Base-by-base conservation (phyloP, 2,113 vertebrate species). In the Xyrauchen texanus region DNA sequence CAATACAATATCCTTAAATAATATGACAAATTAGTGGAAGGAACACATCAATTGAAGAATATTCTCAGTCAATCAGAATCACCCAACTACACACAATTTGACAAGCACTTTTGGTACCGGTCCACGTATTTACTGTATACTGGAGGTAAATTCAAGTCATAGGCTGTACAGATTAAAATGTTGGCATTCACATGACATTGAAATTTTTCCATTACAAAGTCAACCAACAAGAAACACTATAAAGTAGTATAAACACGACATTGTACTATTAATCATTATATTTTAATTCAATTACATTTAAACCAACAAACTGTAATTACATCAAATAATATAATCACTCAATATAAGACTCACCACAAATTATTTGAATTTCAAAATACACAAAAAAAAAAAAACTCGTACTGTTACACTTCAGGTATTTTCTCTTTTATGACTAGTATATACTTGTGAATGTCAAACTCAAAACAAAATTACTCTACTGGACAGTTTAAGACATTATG, bases 401-500 rank as follows among this genome's bases (percentile, higher is more conserved):
- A 85, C 68, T 71, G 55, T 81, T 55, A 52, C 77, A 80, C 84
- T 83, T 73, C 78, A 79, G 53, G 83, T 66, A 76, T 64, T 85
- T 49, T 7, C 55, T 69, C 53, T 15, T 60, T 16, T 57, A 62
- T 42, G n/a, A 44, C 16, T 53, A 47, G 51, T 46, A 49, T 79
- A 46, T 64, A 79, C 47, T 12, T 70, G 44, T 42, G 51, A 64
- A 34, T 57, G 44, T 52, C 46, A 51, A 63, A 46, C 4, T 15
- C 8, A 53, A 53, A 81, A 68, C 79, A 47, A 44, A 55, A 57
- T 70, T 16, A 63, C 8, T 67, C 55, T 81, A 52, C 2, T 15
- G 47, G 34, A 12, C 44, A 58, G 61, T 58, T 85, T 84, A 87
- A 91, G 81, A 86, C 84, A 87, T 80, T 8, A 64, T 15, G 84